Conservation (phyloP, 1,140 invertebrate species). For the Eupeodes corollae region DNA sequence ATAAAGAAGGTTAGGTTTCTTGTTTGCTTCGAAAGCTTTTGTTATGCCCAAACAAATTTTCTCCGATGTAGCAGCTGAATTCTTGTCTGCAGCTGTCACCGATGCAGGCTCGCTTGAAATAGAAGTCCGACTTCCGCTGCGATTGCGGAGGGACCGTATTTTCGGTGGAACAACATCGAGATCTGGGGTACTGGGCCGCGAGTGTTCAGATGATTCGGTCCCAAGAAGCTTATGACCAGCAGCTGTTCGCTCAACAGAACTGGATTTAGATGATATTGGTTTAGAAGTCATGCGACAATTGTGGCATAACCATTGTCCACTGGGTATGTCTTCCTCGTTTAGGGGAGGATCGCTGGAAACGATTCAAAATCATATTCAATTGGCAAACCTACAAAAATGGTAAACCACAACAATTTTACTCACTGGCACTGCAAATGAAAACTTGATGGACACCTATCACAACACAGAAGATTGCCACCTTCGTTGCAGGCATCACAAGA, state of each 20-base stretch:
- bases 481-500: constrained; percentile 85
- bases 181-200: constrained; percentile 28
- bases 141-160: constrained; percentile 31
- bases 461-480: constrained; percentile 90
- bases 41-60: constrained; percentile 28
- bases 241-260: constrained; percentile 27
- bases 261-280: constrained; percentile 21
- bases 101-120: constrained; percentile 11
- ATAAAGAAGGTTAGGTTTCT: constrained; percentile 52
- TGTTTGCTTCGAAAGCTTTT: constrained; percentile 34
- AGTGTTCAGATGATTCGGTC: constrained; percentile 12
- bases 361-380: neutral
- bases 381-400: neutral
- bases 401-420: constrained; percentile 35
- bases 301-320: constrained; percentile 82
- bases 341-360: constrained; percentile 73
- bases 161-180: constrained; percentile 28
- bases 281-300: constrained; percentile 49
- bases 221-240: constrained; percentile 2
- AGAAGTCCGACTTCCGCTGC: constrained; percentile 28
- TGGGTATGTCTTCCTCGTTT: constrained; percentile 77
- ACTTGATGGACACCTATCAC: constrained; percentile 86
- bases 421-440: constrained; percentile 92
- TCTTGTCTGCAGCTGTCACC: constrained; percentile 15
- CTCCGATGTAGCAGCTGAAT: constrained; percentile 15